These are phyloP conservation scores for Brachypteracias leptosomus DNA, from an alignment of 2,113 vertebrate genomes.

Conservation along the genomic window DNA sequence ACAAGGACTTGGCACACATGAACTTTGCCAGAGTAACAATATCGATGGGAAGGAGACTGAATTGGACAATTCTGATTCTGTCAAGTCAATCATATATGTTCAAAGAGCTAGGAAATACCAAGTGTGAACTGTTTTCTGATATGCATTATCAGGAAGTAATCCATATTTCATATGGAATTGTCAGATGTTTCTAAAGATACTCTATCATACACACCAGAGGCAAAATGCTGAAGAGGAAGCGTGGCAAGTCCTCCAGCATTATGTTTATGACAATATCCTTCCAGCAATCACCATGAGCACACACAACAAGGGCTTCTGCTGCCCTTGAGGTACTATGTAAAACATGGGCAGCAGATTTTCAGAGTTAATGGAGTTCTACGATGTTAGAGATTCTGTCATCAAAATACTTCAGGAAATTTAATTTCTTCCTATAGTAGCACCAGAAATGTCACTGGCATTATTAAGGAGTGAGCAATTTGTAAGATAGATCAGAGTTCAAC, in stretches of 20 bases:
- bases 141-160: neutral
- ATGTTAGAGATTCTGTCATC: neutral
- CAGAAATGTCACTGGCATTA: neutral
- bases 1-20: neutral
- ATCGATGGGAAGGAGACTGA: neutral
- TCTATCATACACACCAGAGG: neutral
- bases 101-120: neutral
- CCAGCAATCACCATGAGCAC: neutral
- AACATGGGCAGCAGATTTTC: neutral
- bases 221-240: neutral
- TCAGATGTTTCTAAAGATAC: neutral
- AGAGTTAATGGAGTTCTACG: neutral
- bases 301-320: neutral
- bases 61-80: neutral
- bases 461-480: neutral
- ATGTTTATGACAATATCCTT: neutral
- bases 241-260: neutral
- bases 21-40: neutral
- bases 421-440: neutral
- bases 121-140: neutral
- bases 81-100: neutral
- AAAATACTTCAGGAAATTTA: neutral
- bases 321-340: neutral
- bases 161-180: neutral
- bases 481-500: neutral